phyloP scores from a whole-genome alignment of 2,888 invertebrate species.

The Cantharis lateralis region DNA sequence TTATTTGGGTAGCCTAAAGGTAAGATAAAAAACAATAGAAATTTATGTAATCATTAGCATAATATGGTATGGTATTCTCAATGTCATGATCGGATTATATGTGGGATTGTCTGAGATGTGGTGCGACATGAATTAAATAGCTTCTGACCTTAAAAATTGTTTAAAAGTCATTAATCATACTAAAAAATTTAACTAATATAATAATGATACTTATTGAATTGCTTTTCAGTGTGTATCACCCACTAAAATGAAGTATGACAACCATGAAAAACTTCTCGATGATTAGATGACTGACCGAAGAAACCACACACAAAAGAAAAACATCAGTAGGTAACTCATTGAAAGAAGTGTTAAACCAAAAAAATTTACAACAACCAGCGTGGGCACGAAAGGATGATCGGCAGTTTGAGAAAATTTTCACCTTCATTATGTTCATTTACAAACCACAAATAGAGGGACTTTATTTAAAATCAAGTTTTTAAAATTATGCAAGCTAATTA shows the following conservation, averaged over 20 bases:
- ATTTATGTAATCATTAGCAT: background rate
- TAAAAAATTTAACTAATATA: background rate
- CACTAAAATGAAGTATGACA: background rate
- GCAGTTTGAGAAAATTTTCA: background rate
- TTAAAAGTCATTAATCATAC: conserved; percentile 5
- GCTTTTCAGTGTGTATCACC: background rate
- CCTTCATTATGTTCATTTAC: background rate
- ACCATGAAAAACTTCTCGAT: conserved; percentile 1
- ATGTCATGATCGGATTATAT: background rate
- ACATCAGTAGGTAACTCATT: background rate
- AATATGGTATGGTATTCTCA: background rate
- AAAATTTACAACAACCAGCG: background rate
- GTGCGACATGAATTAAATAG: conserved; percentile 1
- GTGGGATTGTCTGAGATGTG: background rate
- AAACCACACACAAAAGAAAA: conserved; percentile 2
- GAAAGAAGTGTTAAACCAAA: conserved; percentile 2
- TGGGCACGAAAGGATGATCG: background rate
- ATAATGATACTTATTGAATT: conserved; percentile 3
- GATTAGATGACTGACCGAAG: background rate
- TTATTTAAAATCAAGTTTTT: background rate
- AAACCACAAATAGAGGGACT: background rate
- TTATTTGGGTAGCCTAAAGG: background rate
- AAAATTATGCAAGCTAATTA: too few relatives aligned
- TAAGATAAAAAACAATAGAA: background rate
- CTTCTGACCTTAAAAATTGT: conserved; percentile 5